Conservation (phyloP, 2,888 invertebrate species). For the Cecidostiba fungosa region DNA sequence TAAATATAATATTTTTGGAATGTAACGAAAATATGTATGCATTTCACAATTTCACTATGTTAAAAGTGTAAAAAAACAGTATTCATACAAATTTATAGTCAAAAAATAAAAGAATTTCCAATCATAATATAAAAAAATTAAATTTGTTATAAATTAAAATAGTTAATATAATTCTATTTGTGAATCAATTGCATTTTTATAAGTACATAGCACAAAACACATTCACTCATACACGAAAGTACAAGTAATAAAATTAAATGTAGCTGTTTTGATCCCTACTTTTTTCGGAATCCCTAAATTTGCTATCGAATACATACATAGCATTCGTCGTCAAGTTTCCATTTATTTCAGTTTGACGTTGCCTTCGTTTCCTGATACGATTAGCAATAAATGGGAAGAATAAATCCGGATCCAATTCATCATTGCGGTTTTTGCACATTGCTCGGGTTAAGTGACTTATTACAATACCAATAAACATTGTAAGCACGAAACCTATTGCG, state of each 20-base stretch:
- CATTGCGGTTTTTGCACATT: conserved; percentile 22
- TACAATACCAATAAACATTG: conserved; percentile 86
- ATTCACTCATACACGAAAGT: background rate
- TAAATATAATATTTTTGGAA: background rate
- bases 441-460: conserved; percentile 76
- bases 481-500: conserved; percentile 87
- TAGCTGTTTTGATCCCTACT: conserved; percentile 31
- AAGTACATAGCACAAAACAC: background rate
- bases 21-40: background rate
- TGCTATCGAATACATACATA: conserved; percentile 49
- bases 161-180: background rate
- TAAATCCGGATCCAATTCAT: conserved; percentile 70
- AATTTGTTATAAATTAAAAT: background rate
- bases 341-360: background rate
- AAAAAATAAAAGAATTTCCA: background rate
- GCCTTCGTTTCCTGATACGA: conserved; percentile 68
- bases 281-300: conserved; percentile 35
- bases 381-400: conserved; percentile 73
- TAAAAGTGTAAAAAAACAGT: background rate
- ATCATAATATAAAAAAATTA: background rate
- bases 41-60: background rate
- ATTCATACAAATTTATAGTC: background rate
- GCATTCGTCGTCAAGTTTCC: conserved; percentile 30
- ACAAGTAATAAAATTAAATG: conserved; percentile 27
- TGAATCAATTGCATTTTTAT: background rate